Percentiles rank a stretch among this genome's conserved stretches.
Conservation (phyloP, 2,888 invertebrate species). For the Amitus sp. region DNA sequence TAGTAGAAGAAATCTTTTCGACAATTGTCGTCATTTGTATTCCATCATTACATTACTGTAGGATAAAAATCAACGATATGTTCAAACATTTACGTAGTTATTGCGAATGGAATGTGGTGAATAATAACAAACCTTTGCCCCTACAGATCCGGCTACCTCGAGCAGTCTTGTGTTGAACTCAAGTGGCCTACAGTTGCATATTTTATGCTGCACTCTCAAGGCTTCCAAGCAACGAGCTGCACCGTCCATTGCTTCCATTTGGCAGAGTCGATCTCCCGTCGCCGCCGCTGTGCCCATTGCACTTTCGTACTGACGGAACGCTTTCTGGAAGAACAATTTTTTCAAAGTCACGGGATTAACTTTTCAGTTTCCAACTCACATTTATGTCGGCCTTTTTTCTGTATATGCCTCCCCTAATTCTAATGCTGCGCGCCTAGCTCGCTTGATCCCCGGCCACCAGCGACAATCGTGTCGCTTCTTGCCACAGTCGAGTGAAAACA, state of each 20-base stretch:
- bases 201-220: constrained; percentile 82
- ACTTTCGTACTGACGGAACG: constrained; percentile 85
- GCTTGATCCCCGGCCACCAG: constrained; percentile 86
- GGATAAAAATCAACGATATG: too few species aligned
- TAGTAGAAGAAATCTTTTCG: too few species aligned
- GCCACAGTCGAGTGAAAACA: too few species aligned
- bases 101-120: constrained; percentile 16
- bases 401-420: constrained; percentile 87
- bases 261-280: constrained; percentile 84
- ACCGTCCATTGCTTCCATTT: constrained; percentile 94
- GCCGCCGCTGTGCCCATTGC: constrained; percentile 86
- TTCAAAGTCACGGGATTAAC: constrained; percentile 7
- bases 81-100: background rate
- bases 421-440: constrained; percentile 82
- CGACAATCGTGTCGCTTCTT: constrained; percentile 84
- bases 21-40: too few species aligned
- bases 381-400: constrained; percentile 84
- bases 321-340: constrained; percentile 66
- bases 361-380: constrained; percentile 67
- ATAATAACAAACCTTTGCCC: constrained; percentile 76
- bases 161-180: constrained; percentile 86
- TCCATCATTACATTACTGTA: too few species aligned
- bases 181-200: constrained; percentile 86
- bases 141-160: constrained; percentile 86
- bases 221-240: constrained; percentile 71